Evolutionary conservation across 2,113 vertebrate genomes (phyloP).

Genomic region (Gallinago jamesoni): DNA sequence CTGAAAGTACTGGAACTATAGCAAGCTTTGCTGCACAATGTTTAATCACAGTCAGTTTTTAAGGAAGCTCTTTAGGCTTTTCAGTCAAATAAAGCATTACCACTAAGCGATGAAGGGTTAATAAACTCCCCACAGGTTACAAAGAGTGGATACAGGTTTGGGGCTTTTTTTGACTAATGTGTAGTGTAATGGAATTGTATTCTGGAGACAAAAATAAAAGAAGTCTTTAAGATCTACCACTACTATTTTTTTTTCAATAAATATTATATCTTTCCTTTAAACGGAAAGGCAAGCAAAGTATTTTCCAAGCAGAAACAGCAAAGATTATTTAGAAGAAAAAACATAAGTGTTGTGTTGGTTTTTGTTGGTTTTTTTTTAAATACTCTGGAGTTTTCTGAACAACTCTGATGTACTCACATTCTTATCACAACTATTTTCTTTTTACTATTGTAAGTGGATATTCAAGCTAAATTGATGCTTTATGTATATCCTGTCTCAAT

Average conservation of each 20-base stretch:
- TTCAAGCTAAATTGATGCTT: slow-evolving; percentile 73
- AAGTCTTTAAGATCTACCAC: not conserved
- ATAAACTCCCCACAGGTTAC: not conserved
- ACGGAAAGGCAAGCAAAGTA: slow-evolving; percentile 47
- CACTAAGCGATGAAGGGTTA: not conserved
- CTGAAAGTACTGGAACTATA: not conserved
- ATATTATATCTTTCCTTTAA: not conserved
- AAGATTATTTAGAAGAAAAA: slow-evolving; percentile 41
- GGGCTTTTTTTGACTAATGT: not conserved
- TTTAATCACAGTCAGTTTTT: not conserved
- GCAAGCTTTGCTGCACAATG: not conserved
- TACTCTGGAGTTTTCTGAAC: slow-evolving; percentile 66
- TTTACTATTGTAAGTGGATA: slow-evolving; percentile 62
- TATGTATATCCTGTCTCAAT: slow-evolving; percentile 69
- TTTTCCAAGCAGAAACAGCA: slow-evolving; percentile 58
- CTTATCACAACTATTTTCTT: slow-evolving; percentile 52
- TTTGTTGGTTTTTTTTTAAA: slow-evolving; percentile 29
- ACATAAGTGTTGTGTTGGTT: not conserved
- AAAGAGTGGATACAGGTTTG: not conserved
- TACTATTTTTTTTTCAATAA: not conserved
- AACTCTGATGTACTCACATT: slow-evolving; percentile 46
- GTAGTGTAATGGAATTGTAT: not conserved
- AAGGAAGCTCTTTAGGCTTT: not conserved
- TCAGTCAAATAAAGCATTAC: not conserved
- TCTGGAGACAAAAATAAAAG: not conserved